These are phyloP conservation scores for Nasonia longicornis DNA, from an alignment of 1,140 invertebrate genomes.

Conservation along the genomic window DNA sequence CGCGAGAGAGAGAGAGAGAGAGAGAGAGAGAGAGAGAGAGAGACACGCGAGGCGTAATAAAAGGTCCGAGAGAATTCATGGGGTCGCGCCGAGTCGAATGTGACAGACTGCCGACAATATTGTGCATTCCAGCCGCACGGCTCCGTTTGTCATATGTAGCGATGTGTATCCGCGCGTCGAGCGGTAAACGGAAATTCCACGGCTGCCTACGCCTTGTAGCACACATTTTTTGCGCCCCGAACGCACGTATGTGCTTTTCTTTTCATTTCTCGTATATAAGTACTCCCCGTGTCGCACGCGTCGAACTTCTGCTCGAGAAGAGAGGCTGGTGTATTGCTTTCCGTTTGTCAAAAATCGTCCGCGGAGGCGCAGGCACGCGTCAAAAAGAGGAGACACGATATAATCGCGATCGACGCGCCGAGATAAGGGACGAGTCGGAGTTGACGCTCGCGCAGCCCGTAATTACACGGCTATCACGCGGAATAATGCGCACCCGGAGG, in stretches of 20 bases:
- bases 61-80: constrained; percentile 51
- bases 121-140: constrained; percentile 54
- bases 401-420: background rate
- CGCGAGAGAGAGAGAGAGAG: constrained; percentile 33
- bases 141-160: constrained; percentile 48
- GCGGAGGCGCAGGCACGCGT: background rate
- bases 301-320: background rate
- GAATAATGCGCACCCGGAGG: constrained; percentile 3
- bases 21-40: no score
- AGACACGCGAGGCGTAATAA: constrained; percentile 46
- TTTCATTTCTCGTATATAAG: background rate
- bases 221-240: background rate
- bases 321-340: background rate
- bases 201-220: background rate
- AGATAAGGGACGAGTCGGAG: background rate
- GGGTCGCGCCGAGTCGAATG: constrained; percentile 55
- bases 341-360: background rate
- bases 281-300: background rate
- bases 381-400: background rate
- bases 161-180: constrained; percentile 6
- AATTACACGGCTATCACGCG: constrained; percentile 2
- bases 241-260: background rate
- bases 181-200: constrained; percentile 25
- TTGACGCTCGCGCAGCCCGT: background rate
- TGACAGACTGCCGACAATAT: constrained; percentile 57